Evolutionary conservation across 1,140 invertebrate species (phyloP).

Genomic region (Cotesia vestalis): DNA sequence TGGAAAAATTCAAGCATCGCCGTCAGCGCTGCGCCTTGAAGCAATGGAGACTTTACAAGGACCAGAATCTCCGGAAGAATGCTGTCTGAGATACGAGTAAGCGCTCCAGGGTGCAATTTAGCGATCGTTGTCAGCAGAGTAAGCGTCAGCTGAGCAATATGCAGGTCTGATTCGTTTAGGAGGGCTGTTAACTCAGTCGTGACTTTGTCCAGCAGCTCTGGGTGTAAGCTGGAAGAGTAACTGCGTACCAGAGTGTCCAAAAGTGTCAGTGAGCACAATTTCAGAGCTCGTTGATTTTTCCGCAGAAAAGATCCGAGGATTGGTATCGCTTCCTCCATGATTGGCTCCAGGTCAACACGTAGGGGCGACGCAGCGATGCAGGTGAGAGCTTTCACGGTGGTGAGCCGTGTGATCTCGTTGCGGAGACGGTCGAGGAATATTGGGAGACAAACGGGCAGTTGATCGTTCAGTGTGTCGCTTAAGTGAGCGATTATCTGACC

Average conservation of each 20-base stretch:
- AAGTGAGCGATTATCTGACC: conserved; percentile 93
- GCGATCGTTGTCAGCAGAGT: conserved; percentile 81
- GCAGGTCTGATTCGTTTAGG: conserved; percentile 92
- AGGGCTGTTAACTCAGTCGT: conserved; percentile 88
- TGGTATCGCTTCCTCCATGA: conserved; percentile 88
- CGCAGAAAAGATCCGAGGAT: conserved; percentile 93
- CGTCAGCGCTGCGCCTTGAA: conserved; percentile 86
- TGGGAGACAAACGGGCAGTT: conserved; percentile 86
- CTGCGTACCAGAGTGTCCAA: conserved; percentile 90
- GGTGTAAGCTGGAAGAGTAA: conserved; percentile 77
- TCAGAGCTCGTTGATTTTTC: conserved; percentile 96
- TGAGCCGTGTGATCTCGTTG: conserved; percentile 96
- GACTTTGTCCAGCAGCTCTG: conserved; percentile 79
- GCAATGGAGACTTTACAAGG: conserved; percentile 88
- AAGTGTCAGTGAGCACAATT: conserved; percentile 89
- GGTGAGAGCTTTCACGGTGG: conserved; percentile 94
- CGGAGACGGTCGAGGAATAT: conserved; percentile 93
- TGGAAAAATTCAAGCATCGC: conserved; percentile 93
- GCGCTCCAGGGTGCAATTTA: conserved; percentile 73
- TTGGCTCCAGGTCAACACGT: conserved; percentile 84
- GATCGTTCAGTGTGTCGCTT: conserved; percentile 79
- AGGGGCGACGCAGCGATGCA: conserved; percentile 92
- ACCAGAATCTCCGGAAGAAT: conserved; percentile 87
- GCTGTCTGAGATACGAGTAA: conserved; percentile 72
- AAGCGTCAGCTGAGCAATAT: conserved; percentile 92